Evolutionary conservation across 2,888 invertebrate genomes (phyloP), one percentile per base, ranked within the genome.

Genomic region (Cataglyphis altisquamis): DNA sequence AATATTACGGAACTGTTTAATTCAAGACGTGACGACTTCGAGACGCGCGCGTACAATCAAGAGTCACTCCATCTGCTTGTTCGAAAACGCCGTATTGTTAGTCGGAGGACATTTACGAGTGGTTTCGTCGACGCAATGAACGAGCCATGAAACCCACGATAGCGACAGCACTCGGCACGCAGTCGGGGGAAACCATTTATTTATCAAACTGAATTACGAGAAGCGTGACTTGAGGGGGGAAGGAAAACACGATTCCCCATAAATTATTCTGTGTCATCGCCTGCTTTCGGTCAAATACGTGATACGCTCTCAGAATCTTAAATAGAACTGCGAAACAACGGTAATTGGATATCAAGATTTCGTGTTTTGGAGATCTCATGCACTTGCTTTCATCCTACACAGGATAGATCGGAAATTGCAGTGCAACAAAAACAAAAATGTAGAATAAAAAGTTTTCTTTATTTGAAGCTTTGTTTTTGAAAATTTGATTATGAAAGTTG

Each of bases 201-300:
- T 87, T 82, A 80, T 85, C 80, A 83, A 83, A 87, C 82, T 83
- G 85, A 87, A 73, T 87, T 87, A 87, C 83, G 84, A 87, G 86
- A 66, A 86, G 77, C 73, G 75, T 80, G 78, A 84, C 48, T 66
- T 63, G 52, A n/a, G 6, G 52, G 2, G 0, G 52, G 52, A n/a
- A n/a, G 18, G 18, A 15, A 52, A 72, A 86, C 82, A 77, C 64
- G 82, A 72, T 82, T 67, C 78, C 62, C 84, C 74, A 87, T 87
- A 87, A 83, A 85, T 87, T 87, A 85, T 80, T 55, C 48, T 12
- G 64, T 29, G 32, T 66, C 68, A 66, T 55, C 70, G 60, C 29
- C 25, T 68, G 68, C 32, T 60, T 41, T 60, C 73, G 62, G 41
- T 41, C 29, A 41, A 73, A n/a, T 29, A 32, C 25, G 57, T 57